Evolutionary conservation across 2,888 invertebrate species (phyloP), one percentile per base, ranked within the genome.

Genomic region (Mythimna vitellina): DNA sequence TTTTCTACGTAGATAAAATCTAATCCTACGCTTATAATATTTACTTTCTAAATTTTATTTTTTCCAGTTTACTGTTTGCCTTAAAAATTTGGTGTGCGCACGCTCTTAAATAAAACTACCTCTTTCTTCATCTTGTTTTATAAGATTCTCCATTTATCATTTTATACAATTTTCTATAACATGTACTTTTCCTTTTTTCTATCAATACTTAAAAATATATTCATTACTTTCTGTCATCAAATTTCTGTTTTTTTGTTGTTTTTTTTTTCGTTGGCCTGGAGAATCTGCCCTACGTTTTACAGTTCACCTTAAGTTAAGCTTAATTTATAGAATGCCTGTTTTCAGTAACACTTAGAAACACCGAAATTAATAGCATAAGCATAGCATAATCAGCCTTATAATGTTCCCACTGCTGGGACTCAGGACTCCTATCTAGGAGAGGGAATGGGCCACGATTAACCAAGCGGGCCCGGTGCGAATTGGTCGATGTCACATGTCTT

Each of bases 101-200:
- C n/a, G 14, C 29, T 78, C 73, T 78, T 51, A 64, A 58, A 61
- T 57, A 74, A 70, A 78, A 78, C 80, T 80, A 80, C 80, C 80
- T 80, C 80, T 82, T 67, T 57, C 63, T 74, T 70, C 66, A 46
- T 65, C n/a, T 42, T 70, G 2, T 64, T 60, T 62, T 67, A 53
- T 29, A 67, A 51, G 42, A 56, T 81, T 65, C 61, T 74, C 57
- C 49, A 58, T 32, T 22, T 25, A 29, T 29, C 0, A 22, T 51
- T 35, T 35, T 12, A 29, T 22, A 20, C 6, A 29, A 9, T 12
- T 53, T n/a, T 32, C 14, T 29, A n/a, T 3, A 1, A n/a, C 8
- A 46, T 17, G n/a, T 51, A n/a, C 9, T 51, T 51, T 51, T 14
- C 25, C 14, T 42, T 12, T n/a, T 65, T 54, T 4, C 5, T 32